Base-by-base conservation (phyloP, 2,113 vertebrate species). In the Thunnus thynnus region DNA sequence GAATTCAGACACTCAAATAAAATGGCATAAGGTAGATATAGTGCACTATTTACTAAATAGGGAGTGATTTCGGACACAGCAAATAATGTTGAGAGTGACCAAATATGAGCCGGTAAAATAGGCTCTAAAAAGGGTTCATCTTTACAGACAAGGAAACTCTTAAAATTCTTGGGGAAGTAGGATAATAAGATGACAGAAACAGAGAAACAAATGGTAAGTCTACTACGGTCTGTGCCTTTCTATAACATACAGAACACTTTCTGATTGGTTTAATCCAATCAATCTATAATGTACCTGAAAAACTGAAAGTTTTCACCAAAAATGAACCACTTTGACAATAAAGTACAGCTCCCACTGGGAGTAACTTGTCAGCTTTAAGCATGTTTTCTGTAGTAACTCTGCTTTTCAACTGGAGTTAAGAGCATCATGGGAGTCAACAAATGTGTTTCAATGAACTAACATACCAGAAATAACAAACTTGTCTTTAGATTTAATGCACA, bases 291-390 rank as follows among this genome's bases (percentile, higher is more conserved):
- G 74, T 67, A 85, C 77, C 64, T 75, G 64, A 64, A 86, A 82
- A 57, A 72, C 16, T 61, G 80, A 16, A 63, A 60, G 30, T 52
- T 11, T 68, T 48, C 4, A 32, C 36, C 36, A 65, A 69, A 41
- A n/a, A 72, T 48, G 17, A 69, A 74, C 48, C 13, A 62, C 57
- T 71, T 66, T 80, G 55, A 85, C 57, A 72, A 56, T 64, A 82
- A 60, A 41, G 60, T 85, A 76, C 67, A 78, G 51, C 78, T 88
- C 83, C 82, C 87, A 89, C 83, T 83, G 82, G 83, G 80, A 89
- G 78, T 60, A 82, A 86, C 70, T 54, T 63, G 16, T 80, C 76
- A 68, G 63, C 14, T 13, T 73, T 48, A 57, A 69, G 54, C 62
- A 48, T 44, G 50, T 86, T 82, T 82, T 48, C 75, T 83, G 73